Conservation (phyloP, 2,797 vertebrate genomes). For the Momotus momota region DNA sequence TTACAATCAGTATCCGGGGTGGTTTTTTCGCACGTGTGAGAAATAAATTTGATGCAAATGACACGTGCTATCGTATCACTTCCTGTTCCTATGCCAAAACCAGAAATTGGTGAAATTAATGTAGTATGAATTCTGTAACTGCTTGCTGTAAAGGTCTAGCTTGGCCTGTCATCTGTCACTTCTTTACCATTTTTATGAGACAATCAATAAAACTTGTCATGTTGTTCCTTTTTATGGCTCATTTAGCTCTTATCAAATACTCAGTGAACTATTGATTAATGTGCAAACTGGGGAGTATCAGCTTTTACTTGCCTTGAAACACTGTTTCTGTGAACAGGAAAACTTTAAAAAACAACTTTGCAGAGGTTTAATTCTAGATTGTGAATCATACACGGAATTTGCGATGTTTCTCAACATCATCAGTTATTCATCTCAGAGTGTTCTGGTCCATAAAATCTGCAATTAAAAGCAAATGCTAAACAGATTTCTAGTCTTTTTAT, state of each 20-base stretch:
- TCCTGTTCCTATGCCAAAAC: constrained; percentile 29
- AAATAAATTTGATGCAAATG: background rate
- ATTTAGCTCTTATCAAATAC: constrained; percentile 33
- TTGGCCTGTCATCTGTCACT: constrained; percentile 15
- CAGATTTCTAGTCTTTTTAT: constrained; percentile 37
- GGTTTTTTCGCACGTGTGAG: background rate
- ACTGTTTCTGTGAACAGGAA: background rate
- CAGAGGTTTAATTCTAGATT: background rate
- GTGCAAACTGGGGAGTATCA: background rate
- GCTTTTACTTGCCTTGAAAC: constrained; percentile 33
- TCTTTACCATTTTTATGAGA: constrained; percentile 37
- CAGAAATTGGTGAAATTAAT: background rate
- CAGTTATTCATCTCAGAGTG: constrained; percentile 19
- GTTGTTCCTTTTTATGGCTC: constrained; percentile 37
- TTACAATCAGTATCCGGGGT: background rate
- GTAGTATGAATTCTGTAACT: background rate
- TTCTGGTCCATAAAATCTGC: constrained; percentile 12
- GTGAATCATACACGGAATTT: constrained; percentile 2
- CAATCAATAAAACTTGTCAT: constrained; percentile 55
- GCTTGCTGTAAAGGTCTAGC: background rate
- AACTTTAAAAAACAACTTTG: constrained; percentile 7
- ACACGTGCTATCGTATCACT: background rate
- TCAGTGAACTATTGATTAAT: constrained; percentile 49
- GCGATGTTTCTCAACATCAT: background rate
- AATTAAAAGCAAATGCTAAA: constrained; percentile 50